Conservation (phyloP, 2,797 vertebrate genomes). For the Poeciliopsis paucimaculata region DNA sequence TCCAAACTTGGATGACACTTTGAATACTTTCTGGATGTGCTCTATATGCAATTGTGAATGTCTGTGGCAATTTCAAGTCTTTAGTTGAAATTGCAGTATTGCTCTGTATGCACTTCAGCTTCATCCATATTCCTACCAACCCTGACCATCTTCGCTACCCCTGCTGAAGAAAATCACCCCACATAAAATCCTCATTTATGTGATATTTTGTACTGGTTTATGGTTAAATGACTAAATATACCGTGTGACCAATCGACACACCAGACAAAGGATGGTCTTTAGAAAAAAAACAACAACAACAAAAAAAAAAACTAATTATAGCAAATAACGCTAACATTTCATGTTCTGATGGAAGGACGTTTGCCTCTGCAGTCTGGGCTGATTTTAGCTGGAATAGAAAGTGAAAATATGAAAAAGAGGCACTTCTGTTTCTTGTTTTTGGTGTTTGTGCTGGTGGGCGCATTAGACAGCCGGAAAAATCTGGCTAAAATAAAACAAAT, state of each 20-base stretch:
- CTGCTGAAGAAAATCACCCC: not conserved
- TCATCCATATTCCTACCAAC: not conserved
- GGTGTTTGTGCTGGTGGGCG: not conserved
- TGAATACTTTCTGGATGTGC: too few species aligned
- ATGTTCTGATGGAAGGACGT: not conserved
- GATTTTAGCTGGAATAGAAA: constrained; percentile 3
- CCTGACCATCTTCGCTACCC: not conserved
- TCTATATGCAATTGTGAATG: too few species aligned
- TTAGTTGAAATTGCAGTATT: too few species aligned
- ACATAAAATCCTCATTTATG: not conserved
- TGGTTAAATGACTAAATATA: not conserved
- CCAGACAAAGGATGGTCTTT: not conserved
- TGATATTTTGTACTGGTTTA: not conserved
- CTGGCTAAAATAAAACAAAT: not conserved
- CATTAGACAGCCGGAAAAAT: not conserved
- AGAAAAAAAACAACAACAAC: too few species aligned
- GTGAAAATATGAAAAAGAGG: not conserved
- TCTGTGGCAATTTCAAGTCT: too few species aligned
- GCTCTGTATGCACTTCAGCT: not conserved
- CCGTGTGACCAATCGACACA: not conserved
- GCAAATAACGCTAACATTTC: not conserved
- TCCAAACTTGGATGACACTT: too few species aligned
- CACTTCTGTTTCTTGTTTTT: constrained; percentile 14
- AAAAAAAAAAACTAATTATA: not conserved
- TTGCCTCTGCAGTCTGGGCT: not conserved